Percentiles rank a stretch among this genome's conserved stretches.
These are phyloP conservation scores for Brotogeris chrysoptera DNA, from an alignment of 2,797 vertebrate species.

Conservation along the genomic window DNA sequence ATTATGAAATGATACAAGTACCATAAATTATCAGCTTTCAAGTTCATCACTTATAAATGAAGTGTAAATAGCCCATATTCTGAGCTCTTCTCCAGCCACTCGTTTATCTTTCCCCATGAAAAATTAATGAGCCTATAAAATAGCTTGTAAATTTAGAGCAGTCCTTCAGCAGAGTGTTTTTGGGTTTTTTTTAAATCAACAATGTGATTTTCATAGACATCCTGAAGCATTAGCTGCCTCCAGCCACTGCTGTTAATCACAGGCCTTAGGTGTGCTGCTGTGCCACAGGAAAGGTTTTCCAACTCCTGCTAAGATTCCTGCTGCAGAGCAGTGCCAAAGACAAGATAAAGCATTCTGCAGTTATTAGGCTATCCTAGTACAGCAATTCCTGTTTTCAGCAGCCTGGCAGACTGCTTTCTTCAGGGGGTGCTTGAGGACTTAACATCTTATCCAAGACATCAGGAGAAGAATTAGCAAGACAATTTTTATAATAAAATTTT, in stretches of 20 bases:
- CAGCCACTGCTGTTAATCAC: neutral
- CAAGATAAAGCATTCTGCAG: neutral
- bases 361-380: neutral
- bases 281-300: neutral
- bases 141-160: constrained; percentile 14
- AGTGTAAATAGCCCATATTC: constrained; percentile 5
- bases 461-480: neutral
- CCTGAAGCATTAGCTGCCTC: neutral
- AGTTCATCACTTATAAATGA: constrained; percentile 36
- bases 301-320: neutral
- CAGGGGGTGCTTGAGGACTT: neutral
- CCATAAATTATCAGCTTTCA: constrained; percentile 18
- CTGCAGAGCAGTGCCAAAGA: neutral
- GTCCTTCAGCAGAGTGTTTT: neutral
- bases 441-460: neutral
- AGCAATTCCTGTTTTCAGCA: neutral
- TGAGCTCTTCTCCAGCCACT: neutral
- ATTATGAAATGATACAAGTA: constrained; percentile 14
- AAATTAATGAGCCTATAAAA: constrained; percentile 45
- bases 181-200: neutral
- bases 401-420: neutral
- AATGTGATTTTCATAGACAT: neutral
- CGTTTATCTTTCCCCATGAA: constrained; percentile 23
- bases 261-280: neutral
- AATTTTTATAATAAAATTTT: neutral